phyloP scores from a whole-genome alignment of 2,113 vertebrate species.

The Thunnus maccoyii region DNA sequence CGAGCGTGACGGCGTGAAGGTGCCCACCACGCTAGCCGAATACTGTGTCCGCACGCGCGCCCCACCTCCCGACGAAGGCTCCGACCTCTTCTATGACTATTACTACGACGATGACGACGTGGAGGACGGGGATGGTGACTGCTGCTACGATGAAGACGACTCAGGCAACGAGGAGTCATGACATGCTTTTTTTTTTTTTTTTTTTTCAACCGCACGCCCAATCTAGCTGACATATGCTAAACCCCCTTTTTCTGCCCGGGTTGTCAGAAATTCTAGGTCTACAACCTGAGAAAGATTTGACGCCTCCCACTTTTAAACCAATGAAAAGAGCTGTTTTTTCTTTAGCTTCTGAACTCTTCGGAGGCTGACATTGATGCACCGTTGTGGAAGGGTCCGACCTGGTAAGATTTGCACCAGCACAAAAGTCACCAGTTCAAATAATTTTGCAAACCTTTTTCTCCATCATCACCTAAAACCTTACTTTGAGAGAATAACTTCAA shows the following conservation, averaged over 20 bases:
- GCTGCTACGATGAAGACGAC: slow-evolving; percentile 94
- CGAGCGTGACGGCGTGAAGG: slow-evolving; percentile 94
- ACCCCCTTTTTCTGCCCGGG: slow-evolving; percentile 53
- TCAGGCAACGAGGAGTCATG: slow-evolving; percentile 97
- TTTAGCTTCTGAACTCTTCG: slow-evolving; percentile 42
- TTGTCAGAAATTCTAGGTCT: slow-evolving; percentile 65
- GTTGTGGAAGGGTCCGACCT: slow-evolving; percentile 56
- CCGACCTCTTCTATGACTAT: slow-evolving; percentile 96
- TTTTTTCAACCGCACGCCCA: not conserved
- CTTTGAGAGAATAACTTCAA: slow-evolving; percentile 34
- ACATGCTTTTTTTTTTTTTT: slow-evolving; percentile 71
- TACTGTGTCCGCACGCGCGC: slow-evolving; percentile 96
- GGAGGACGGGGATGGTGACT: slow-evolving; percentile 87
- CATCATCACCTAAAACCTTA: slow-evolving; percentile 62
- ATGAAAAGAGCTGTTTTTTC: slow-evolving; percentile 68
- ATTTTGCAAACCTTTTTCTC: slow-evolving; percentile 19
- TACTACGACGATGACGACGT: slow-evolving; percentile 94
- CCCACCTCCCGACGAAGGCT: slow-evolving; percentile 91
- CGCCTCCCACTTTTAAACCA: slow-evolving; percentile 70
- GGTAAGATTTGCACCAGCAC: slow-evolving; percentile 80
- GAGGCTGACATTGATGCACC: slow-evolving; percentile 58
- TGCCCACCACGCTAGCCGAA: slow-evolving; percentile 96
- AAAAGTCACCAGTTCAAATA: slow-evolving; percentile 60
- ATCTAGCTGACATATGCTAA: slow-evolving; percentile 56
- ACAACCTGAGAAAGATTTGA: slow-evolving; percentile 68